These are phyloP conservation scores for Pseudopleuronectes americanus DNA, from an alignment of 2,797 vertebrate species.

Conservation along the genomic window DNA sequence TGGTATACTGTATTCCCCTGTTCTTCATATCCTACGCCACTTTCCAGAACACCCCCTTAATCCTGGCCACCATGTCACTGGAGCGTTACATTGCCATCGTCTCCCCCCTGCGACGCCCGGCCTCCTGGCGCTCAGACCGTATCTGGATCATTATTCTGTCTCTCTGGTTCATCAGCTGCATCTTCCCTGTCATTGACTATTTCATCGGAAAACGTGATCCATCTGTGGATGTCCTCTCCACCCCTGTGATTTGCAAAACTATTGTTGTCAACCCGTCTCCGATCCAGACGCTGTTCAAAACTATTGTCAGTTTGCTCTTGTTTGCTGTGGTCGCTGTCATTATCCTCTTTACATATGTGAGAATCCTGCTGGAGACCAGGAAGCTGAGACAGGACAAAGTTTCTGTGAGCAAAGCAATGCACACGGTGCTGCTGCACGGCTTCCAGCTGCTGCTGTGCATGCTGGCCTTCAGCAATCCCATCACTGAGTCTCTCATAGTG, in stretches of 20 bases:
- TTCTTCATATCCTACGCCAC: constrained; percentile 71
- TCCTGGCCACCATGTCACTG: constrained; percentile 84
- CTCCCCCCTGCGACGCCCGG: constrained; percentile 75
- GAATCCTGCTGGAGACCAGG: constrained; percentile 80
- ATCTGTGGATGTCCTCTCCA: constrained; percentile 42
- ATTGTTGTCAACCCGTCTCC: constrained; percentile 47
- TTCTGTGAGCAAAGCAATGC: constrained; percentile 79
- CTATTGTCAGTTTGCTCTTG: constrained; percentile 63
- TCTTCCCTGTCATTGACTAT: constrained; percentile 53
- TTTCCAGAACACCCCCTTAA: constrained; percentile 80
- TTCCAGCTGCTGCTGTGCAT: constrained; percentile 83
- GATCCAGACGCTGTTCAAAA: constrained; percentile 68
- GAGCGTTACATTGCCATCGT: constrained; percentile 85
- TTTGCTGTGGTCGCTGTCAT: constrained; percentile 74
- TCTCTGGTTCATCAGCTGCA: constrained; percentile 74
- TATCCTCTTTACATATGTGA: constrained; percentile 84
- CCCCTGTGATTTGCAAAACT: constrained; percentile 62
- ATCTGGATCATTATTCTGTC: constrained; percentile 78
- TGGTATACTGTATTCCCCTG: constrained; percentile 74
- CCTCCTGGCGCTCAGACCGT: constrained; percentile 77
- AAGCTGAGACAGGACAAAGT: constrained; percentile 74
- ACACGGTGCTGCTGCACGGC: constrained; percentile 83
- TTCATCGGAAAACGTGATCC: constrained; percentile 38
- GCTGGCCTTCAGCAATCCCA: constrained; percentile 74
- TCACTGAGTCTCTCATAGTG: constrained; percentile 70